A percentile compares a stretch with the other conserved stretches of the same genome.
Conservation (phyloP, 1,140 invertebrate genomes). For the Sinonovacula constricta region DNA sequence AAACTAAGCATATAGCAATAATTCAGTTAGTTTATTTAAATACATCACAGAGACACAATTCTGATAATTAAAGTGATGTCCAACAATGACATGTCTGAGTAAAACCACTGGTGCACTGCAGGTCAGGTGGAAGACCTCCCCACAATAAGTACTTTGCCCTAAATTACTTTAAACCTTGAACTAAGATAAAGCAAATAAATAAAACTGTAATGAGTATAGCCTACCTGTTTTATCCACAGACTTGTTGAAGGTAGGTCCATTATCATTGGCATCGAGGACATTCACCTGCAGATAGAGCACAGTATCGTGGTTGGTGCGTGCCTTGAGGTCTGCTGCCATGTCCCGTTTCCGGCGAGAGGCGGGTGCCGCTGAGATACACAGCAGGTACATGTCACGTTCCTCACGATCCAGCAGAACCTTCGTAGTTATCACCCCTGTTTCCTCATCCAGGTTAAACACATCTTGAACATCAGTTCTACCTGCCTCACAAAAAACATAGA, state of each 20-base stretch:
- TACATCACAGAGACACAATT: no score
- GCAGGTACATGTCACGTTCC: constrained; percentile 33
- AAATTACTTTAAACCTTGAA: no score
- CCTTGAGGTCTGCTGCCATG: background rate
- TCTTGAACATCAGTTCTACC: background rate
- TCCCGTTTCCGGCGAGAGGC: constrained; percentile 1
- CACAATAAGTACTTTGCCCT: no score
- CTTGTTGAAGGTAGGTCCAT: constrained; percentile 56
- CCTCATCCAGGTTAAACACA: constrained; percentile 14
- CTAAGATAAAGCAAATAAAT: no score
- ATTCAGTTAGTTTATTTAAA: no score
- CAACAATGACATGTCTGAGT: no score
- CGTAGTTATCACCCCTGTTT: constrained; percentile 35
- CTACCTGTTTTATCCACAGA: constrained; percentile 46
- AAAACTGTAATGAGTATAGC: no score
- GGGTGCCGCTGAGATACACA: constrained; percentile 53
- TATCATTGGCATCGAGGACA: constrained; percentile 62
- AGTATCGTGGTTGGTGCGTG: constrained; percentile 12
- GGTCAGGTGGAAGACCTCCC: no score
- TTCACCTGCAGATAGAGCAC: constrained; percentile 57
- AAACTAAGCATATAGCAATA: no score
- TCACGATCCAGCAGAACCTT: constrained; percentile 55
- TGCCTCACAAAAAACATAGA: constrained; percentile 1
- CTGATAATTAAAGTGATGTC: no score
- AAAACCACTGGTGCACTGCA: no score